Base-by-base conservation (phyloP, 2,113 vertebrate genomes). In the Ophthalmolycus amberensis region DNA sequence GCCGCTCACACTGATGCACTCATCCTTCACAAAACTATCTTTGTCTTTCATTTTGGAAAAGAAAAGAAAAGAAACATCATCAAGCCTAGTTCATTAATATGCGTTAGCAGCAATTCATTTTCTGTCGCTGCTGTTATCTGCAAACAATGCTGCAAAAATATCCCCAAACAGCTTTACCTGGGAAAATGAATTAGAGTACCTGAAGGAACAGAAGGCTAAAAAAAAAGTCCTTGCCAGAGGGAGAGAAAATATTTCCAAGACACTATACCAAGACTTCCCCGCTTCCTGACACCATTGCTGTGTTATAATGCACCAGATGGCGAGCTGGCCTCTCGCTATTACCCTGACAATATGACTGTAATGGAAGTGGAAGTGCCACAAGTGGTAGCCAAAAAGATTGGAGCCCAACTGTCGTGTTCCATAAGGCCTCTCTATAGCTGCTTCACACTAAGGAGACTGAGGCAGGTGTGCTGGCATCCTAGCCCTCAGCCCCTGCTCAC, bases 221-320 rank as follows among this genome's bases (percentile, higher is more conserved):
- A 54, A 75, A 66, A 59, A n/a, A n/a, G 46, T 68, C 46, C 56
- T 77, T 84, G 85, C 85, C 87, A 92, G 74, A 82, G 77, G 81
- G 77, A 83, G 69, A 73, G 63, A 77, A 73, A 85, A 66, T 70
- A 77, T 82, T 80, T 92, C 74, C 72, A 87, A 86, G 77, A 85
- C 74, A 77, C 69, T 27, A 73, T 76, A 83, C 68, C 86, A 89
- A 89, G 90, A 84, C 88, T 62, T 91, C 70, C 62, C n/a, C 3
- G 11, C 81, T 85, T 82, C 54, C 83, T 80, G 75, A 86, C 76
- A 87, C 83, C 87, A 82, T 63, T 59, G 54, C 71, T 71, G 85
- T 90, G 89, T 86, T 88, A 86, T 90, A 84, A 88, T 85, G 75
- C 77, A 86, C 77, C 95, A 95, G 94, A 94, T 94, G 94, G 91